phyloP scores from a whole-genome alignment of 2,888 invertebrate genomes.

The Neoaliturus tenellus region DNA sequence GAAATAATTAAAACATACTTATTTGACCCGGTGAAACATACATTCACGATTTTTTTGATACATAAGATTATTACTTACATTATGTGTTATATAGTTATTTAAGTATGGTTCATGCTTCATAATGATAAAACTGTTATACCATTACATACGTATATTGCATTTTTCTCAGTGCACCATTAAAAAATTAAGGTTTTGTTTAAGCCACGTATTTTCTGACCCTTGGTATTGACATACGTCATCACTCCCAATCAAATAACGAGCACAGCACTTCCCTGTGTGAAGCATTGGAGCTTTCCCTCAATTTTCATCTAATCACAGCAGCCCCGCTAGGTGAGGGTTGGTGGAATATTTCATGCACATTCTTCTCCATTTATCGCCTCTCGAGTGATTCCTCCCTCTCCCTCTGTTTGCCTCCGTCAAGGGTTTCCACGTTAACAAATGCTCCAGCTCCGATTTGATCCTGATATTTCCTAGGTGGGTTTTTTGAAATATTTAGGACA shows the following conservation, averaged over 20 bases:
- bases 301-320: slow-evolving; percentile 13
- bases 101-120: too few species aligned
- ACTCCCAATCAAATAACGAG: background rate
- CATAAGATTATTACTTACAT: too few species aligned
- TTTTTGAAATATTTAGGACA: background rate
- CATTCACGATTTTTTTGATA: too few species aligned
- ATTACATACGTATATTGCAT: too few species aligned
- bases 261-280: background rate
- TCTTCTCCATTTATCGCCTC: slow-evolving; percentile 37
- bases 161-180: too few species aligned
- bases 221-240: slow-evolving; percentile 10
- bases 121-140: too few species aligned
- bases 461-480: background rate
- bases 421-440: slow-evolving; percentile 34
- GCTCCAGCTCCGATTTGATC: background rate
- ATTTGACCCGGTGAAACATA: too few species aligned
- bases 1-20: too few species aligned
- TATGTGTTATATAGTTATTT: too few species aligned
- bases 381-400: slow-evolving; percentile 32
- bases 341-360: slow-evolving; percentile 6
- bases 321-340: slow-evolving; percentile 21
- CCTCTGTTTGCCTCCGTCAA: slow-evolving; percentile 41
- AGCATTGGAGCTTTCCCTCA: slow-evolving; percentile 23
- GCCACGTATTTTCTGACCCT: too few species aligned
- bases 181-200: too few species aligned